Evolutionary conservation across 2,113 vertebrate species (phyloP), one percentile per base, ranked within the genome.

Genomic region (Talpa occidentalis): DNA sequence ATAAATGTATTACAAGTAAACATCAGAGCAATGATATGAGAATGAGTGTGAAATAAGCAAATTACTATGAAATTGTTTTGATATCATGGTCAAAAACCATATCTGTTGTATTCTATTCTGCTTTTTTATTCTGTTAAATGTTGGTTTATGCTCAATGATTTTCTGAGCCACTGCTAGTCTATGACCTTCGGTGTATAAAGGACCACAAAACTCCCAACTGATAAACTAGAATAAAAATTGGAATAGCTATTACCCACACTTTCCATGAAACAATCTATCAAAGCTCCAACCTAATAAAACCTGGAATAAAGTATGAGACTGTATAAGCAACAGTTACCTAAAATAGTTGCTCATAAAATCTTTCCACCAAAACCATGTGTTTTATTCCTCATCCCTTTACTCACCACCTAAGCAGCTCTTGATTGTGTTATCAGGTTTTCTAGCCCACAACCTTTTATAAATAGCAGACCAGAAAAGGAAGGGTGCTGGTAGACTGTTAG

Each of bases 1-100:
- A 93, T 92, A 93, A 93, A 42, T 37, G 83, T 47, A 72, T 32
- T 92, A 69, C 24, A 74, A 56, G 56, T 91, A 85, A 88, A 85
- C 28, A 93, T 88, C 22, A 54, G 42, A 42, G 1, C 78, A 49
- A 82, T 85, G 62, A 86, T 4, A 28, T 87, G 10, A 91, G 69
- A 76, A 56, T 88, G 66, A 56, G 35, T 92, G 2, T 21, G 26
- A 81, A 92, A 66, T 3, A 59, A 64, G 78, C 35, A 52, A 44
- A 66, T 66, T 66, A 62, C 28, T 69, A 10, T 66, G n/a, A 64
- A 67, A 52, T 87, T 35, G 14, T 95, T 94, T 80, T 72, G 44
- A 78, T 28, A 1, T 52, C 14, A 52, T 47, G 24, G 40, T 26
- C 52, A 52, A 52, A 52, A 52, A 17, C 49, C 5, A 52, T 21